Base-by-base conservation (phyloP, 2,797 vertebrate species). In the Parauchenoglanis punctatus region DNA sequence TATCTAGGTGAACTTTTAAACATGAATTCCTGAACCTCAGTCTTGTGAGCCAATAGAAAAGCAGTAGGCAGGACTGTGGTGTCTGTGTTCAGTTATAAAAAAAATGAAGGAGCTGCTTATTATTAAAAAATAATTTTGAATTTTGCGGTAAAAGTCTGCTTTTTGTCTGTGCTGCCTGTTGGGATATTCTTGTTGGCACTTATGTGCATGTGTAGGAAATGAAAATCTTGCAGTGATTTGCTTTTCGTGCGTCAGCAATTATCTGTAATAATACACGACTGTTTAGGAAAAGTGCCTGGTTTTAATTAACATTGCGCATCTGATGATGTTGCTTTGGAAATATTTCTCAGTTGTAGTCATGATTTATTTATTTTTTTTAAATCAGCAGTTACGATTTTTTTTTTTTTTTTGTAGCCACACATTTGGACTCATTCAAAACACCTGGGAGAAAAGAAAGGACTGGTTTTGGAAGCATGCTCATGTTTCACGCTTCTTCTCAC, bases 241-340 rank as follows among this genome's bases (percentile, higher is more conserved):
- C 72, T 52, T 75, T 25, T 49, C 25, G 11, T 52, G 44, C 72
- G 3, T 75, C 23, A 75, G 44, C 15, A 56, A 77, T 56, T 77
- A 56, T 56, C 6, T 54, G 15, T 54, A 77, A 77, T 54, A 31
- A 56, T 31, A 56, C 75, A 31, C 15, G 2, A 28, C 25, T n/a
- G 52, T 78, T 78, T 20, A 18, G 73, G 73, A 28, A 49, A 54
- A 52, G 52, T 31, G 76, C 15, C n/a, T 52, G 11, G 72, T n/a
- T 49, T n/a, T 56, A 78, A 78, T 40, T 23, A 40, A 23, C 10
- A 23, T 7, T 6, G 18, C 49, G 31, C 49, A 56, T 77, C 75
- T 77, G 25, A 49, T 75, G 72, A 75, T 75, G 44, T 73, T 25
- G 23, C 72, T 73, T 54, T n/a, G 46, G 49, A 76, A 76, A 76